Evolutionary conservation across 2,888 invertebrate genomes (phyloP).

Genomic region (Penaeus monodon): DNA sequence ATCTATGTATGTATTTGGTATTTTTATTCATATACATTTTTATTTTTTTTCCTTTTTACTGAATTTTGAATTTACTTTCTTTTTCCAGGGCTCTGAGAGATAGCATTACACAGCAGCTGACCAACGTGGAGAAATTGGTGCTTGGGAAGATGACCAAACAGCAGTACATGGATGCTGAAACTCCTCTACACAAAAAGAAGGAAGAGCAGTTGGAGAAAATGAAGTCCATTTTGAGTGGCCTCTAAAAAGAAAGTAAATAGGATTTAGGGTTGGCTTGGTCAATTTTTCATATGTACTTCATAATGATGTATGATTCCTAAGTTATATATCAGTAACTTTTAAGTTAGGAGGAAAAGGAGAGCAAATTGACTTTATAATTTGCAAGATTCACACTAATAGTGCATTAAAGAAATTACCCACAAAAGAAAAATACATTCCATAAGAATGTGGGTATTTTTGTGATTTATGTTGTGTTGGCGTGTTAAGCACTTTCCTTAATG

Average conservation of each 20-base stretch:
- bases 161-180: constrained; percentile 76
- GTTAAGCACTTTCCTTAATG: too few species aligned
- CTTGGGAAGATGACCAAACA: constrained; percentile 75
- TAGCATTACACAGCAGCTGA: constrained; percentile 71
- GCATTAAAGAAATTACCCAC: too few species aligned
- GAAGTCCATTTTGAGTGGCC: constrained; percentile 69
- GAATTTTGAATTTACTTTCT: constrained; percentile 65
- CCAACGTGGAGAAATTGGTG: constrained; percentile 76
- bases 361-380: too few species aligned
- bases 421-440: too few species aligned
- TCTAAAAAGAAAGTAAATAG: constrained; percentile 9
- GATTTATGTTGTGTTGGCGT: too few species aligned
- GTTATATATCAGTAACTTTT: too few species aligned
- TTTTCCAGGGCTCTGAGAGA: constrained; percentile 68
- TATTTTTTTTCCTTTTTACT: constrained; percentile 12
- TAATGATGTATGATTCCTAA: too few species aligned
- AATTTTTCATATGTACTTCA: too few species aligned
- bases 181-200: constrained; percentile 74
- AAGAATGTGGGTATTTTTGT: too few species aligned
- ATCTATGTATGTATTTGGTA: not conserved
- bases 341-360: too few species aligned
- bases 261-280: too few species aligned
- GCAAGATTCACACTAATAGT: too few species aligned
- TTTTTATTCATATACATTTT: not conserved
- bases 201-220: constrained; percentile 75